These are phyloP conservation scores for Benitochromis conjunctus DNA, from an alignment of 2,113 vertebrate species.

Conservation along the genomic window DNA sequence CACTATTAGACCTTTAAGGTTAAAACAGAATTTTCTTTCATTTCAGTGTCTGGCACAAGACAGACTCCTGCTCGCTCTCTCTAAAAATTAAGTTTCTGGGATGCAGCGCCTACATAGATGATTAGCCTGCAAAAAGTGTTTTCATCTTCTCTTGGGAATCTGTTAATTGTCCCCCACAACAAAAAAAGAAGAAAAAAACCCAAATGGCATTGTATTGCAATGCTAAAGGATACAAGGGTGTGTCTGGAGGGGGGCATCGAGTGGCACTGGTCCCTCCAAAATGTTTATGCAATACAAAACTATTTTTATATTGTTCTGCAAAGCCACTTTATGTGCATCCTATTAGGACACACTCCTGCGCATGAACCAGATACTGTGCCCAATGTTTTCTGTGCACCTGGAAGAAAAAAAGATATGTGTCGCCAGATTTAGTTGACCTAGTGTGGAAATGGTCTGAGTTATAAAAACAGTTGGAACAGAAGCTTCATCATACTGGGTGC, in stretches of 20 bases:
- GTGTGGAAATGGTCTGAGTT: neutral
- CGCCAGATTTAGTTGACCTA: neutral
- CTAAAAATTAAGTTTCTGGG: no score
- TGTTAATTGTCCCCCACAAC: no score
- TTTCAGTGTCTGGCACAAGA: no score
- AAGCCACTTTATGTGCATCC: neutral
- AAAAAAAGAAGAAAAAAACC: neutral
- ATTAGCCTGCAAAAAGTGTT: no score
- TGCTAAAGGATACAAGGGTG: neutral
- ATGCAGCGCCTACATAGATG: no score
- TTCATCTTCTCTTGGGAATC: no score
- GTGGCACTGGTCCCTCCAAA: neutral
- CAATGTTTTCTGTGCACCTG: neutral
- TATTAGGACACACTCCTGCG: neutral
- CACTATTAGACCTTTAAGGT: no score
- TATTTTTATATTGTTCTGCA: neutral
- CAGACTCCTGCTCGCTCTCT: no score
- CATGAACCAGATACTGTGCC: neutral
- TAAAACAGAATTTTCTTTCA: no score
- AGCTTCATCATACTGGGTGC: neutral
- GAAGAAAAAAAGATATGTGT: neutral
- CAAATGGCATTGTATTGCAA: neutral
- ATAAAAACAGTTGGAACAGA: neutral
- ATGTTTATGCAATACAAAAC: neutral
- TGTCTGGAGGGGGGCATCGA: neutral